Base-by-base conservation (phyloP, 2,113 vertebrate genomes). In the Malurus cyaneus region DNA sequence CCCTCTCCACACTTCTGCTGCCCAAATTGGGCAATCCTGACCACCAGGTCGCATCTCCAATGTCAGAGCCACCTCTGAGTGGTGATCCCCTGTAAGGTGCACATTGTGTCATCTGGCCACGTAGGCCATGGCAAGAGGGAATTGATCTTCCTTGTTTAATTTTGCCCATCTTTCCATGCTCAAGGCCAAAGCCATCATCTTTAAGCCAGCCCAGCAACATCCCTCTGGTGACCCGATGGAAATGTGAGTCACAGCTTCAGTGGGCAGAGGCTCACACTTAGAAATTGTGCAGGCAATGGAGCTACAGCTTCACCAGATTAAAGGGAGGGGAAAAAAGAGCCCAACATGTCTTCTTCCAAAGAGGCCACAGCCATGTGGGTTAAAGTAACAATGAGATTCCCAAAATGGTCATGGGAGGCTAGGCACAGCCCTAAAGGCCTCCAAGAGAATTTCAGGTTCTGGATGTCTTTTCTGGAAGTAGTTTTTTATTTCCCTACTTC, bases 91-190 rank as follows among this genome's bases (percentile, higher is more conserved):
- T 34, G 14, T 18, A 46, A 47, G 28, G 10, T 32, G 32, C 49
- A 24, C 2, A 0, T 18, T 2, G 0, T 42, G n/a, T 36, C 67
- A 31, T 42, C 62, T 57, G 36, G 20, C 14, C 60, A 17, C 2
- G 0, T 42, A 65, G 44, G 18, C 26, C 19, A 23, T 11, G 53
- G 53, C 24, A 67, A 76, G 66, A 49, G 9, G 54, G 26, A 82
- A 72, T 11, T 5, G 57, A 39, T 36, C 69, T 71, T 50, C 32
- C n/a, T 86, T 36, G 6, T 67, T 74, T 34, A 12, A 23, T 71
- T 87, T 49, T 41, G 19, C 34, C 73, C 1, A 0, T 46, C 12
- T 39, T 60, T 71, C 56, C 47, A 20, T 18, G 41, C 9, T 57
- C 2, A 1, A 59, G 29, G 54, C 18, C 5, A 8, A 80, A 84